Conservation (phyloP, 2,797 vertebrate species). For the Uromys caudimaculatus region DNA sequence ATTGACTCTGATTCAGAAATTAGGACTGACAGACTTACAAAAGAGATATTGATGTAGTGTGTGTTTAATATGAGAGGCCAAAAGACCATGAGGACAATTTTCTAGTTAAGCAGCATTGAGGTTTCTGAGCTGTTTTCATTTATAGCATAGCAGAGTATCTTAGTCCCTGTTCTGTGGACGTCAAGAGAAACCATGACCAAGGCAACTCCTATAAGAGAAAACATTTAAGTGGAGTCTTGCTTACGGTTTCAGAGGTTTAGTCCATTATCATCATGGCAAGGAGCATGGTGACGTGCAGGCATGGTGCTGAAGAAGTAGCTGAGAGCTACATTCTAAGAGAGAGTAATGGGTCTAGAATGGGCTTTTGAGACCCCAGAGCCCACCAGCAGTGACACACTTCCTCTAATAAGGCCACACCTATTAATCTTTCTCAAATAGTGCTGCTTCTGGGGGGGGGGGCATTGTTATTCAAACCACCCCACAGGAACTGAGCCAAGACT, state of each 20-base stretch:
- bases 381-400: background rate
- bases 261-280: background rate
- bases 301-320: background rate
- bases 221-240: background rate
- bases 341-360: background rate
- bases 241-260: background rate
- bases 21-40: background rate
- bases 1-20: constrained; percentile 9
- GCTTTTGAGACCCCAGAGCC: background rate
- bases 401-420: background rate
- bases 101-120: background rate
- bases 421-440: background rate
- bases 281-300: background rate
- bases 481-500: constrained; percentile 29
- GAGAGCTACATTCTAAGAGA: background rate
- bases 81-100: background rate
- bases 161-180: background rate
- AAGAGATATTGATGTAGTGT: background rate
- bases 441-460: background rate
- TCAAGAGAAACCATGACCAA: background rate
- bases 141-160: background rate
- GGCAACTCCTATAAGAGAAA: background rate
- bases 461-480: background rate
- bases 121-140: constrained; percentile 41
- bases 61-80: background rate